These are phyloP conservation scores for Coptodon rendalli DNA, from an alignment of 2,113 vertebrate species.

Conservation along the genomic window DNA sequence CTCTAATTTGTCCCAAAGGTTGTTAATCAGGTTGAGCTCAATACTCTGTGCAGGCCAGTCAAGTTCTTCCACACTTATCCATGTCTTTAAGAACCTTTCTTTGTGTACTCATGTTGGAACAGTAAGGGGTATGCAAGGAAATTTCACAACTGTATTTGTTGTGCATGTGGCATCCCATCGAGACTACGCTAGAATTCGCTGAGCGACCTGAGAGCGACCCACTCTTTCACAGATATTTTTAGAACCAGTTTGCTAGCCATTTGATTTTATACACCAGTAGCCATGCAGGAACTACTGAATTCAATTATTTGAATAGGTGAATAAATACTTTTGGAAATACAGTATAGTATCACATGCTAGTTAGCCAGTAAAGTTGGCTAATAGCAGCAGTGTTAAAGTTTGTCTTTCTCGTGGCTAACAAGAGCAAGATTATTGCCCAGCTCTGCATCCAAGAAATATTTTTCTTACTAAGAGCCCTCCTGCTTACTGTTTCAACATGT, in stretches of 20 bases:
- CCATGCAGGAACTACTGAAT: neutral
- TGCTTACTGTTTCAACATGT: neutral
- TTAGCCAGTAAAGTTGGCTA: neutral
- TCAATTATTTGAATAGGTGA: neutral
- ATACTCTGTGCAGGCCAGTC: neutral
- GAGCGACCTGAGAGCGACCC: neutral
- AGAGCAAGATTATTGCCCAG: accelerated
- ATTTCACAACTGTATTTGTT: neutral
- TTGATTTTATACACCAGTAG: neutral
- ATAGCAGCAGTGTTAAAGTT: neutral
- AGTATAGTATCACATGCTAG: neutral
- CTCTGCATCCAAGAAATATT: neutral
- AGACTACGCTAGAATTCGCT: neutral
- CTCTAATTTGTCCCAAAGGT: neutral
- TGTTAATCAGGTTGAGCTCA: neutral
- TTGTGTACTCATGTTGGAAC: neutral
- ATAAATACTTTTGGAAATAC: neutral
- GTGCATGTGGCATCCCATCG: neutral
- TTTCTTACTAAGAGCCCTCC: neutral
- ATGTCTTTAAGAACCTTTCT: neutral
- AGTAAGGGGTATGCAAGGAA: accelerated
- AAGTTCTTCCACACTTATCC: neutral
- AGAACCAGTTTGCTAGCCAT: neutral
- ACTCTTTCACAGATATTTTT: neutral
- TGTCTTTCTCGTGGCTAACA: neutral